These are phyloP conservation scores for Notarius quadriscutis DNA, from an alignment of 2,113 vertebrate species.

Conservation along the genomic window DNA sequence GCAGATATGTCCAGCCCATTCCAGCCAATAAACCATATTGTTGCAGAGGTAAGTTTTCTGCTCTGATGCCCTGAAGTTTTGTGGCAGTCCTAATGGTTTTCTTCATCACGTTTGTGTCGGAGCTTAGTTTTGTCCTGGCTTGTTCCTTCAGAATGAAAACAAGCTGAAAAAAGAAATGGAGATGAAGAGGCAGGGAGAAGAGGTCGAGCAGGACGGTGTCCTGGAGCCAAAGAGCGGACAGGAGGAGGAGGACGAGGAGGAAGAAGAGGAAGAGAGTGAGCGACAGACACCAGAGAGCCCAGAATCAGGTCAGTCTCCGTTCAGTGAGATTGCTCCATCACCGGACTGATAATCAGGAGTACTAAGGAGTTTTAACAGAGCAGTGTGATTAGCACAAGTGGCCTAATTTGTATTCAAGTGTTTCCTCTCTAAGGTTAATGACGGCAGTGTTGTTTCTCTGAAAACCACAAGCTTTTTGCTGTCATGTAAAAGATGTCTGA, in stretches of 20 bases:
- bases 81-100: background rate
- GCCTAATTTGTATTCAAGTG: background rate
- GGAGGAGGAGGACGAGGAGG: conserved; percentile 73
- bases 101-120: background rate
- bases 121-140: background rate
- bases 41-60: conserved; percentile 76
- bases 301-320: conserved; percentile 68
- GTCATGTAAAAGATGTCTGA: background rate
- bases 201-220: conserved; percentile 52
- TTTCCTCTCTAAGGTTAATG: background rate
- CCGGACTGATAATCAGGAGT: background rate
- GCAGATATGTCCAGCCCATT: conserved; percentile 78
- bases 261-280: conserved; percentile 72
- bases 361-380: background rate
- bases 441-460: background rate
- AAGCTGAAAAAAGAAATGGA: conserved; percentile 73
- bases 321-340: background rate
- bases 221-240: conserved; percentile 59
- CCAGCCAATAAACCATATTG: conserved; percentile 82
- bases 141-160: conserved; percentile 77
- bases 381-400: background rate
- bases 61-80: background rate
- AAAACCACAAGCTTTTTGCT: background rate
- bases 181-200: conserved; percentile 64
- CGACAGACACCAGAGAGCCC: conserved; percentile 73